A percentile compares a stretch with the other conserved stretches of the same genome.
Evolutionary conservation across 2,113 vertebrate genomes (phyloP).

Genomic region (Tretioscincus oriximinensis): DNA sequence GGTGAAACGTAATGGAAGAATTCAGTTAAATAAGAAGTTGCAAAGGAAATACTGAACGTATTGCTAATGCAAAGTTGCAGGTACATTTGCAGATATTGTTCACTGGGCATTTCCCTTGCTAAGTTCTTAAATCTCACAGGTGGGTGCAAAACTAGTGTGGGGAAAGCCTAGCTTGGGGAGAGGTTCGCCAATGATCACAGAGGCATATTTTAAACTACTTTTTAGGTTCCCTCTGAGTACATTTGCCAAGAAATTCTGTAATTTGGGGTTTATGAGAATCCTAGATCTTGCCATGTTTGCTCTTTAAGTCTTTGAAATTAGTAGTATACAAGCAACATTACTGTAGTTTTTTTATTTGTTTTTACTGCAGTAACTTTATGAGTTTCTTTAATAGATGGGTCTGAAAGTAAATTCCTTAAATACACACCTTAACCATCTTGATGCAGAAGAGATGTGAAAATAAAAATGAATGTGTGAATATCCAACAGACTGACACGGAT

Average conservation of each 20-base stretch:
- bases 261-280: not conserved
- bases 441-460: conserved; percentile 71
- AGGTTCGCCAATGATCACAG: not conserved
- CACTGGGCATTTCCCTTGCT: not conserved
- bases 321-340: too few relatives aligned
- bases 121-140: not conserved
- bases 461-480: conserved; percentile 76
- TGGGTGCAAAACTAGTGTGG: not conserved
- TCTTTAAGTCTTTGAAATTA: not conserved
- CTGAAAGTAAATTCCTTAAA: conserved; percentile 63
- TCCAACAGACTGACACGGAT: conserved; percentile 53
- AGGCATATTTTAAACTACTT: not conserved
- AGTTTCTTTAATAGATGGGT: conserved; percentile 63
- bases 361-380: conserved; percentile 48
- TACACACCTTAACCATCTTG: conserved; percentile 70
- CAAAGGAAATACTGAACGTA: not conserved
- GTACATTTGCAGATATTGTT: not conserved
- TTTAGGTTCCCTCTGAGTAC: not conserved
- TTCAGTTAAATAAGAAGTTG: not conserved
- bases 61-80: not conserved
- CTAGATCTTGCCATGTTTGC: not conserved
- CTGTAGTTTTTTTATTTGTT: not conserved
- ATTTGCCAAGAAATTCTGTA: not conserved
- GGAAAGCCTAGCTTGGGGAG: not conserved
- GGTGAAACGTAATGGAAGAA: not conserved